Evolutionary conservation across 2,888 invertebrate species (phyloP).

Genomic region (Caenorhabditis panamensis): DNA sequence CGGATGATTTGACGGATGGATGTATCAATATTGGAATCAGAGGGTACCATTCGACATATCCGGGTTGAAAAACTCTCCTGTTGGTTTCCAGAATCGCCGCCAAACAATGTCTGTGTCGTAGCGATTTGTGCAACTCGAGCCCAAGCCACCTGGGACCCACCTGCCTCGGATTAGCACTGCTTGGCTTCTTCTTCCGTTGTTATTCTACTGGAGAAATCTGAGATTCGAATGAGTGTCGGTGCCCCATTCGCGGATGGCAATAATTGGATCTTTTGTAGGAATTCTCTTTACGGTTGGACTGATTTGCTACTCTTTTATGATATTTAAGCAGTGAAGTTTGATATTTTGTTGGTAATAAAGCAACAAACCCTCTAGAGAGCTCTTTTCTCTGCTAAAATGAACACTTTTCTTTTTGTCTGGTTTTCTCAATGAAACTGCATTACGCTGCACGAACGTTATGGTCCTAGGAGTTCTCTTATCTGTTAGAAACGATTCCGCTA

Average conservation of each 20-base stretch:
- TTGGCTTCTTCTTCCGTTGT: slow-evolving; percentile 10
- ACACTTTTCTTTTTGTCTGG: too few species aligned
- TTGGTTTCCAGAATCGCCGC: slow-evolving; percentile 59
- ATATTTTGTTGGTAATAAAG: neutral
- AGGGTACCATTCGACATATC: slow-evolving; percentile 27
- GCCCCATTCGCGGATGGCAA: too few species aligned
- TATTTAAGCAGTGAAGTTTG: too few species aligned
- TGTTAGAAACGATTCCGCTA: too few species aligned
- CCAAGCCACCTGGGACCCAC: slow-evolving; percentile 4
- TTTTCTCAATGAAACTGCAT: too few species aligned
- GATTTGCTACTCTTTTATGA: neutral
- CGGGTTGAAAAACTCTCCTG: too few species aligned
- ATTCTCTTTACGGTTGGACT: slow-evolving; percentile 27
- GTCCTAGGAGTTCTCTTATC: too few species aligned
- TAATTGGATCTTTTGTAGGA: slow-evolving; percentile 13
- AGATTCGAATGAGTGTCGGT: neutral
- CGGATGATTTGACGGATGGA: slow-evolving; percentile 61
- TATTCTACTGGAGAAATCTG: neutral
- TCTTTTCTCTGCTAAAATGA: too few species aligned
- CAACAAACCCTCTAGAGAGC: too few species aligned
- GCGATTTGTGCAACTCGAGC: slow-evolving; percentile 60
- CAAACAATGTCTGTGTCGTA: slow-evolving; percentile 59
- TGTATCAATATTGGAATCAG: slow-evolving; percentile 60
- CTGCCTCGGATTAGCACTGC: slow-evolving; percentile 31
- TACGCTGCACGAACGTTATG: too few species aligned